These are phyloP conservation scores for Drosophila lowei DNA, from an alignment of 1,140 invertebrate species.

Conservation along the genomic window DNA sequence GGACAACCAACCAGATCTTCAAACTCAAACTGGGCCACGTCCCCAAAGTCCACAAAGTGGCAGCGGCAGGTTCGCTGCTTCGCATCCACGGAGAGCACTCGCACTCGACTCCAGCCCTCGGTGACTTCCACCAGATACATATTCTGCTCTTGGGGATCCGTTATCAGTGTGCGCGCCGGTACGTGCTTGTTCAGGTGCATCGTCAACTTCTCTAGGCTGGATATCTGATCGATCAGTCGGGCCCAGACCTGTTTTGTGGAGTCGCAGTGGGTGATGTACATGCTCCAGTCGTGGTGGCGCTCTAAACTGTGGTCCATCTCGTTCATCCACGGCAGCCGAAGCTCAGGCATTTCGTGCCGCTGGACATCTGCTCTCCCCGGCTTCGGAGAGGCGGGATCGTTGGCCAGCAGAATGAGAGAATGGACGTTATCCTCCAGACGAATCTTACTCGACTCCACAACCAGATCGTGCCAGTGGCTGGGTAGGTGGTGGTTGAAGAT, in stretches of 20 bases:
- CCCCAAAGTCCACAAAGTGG: slow-evolving; percentile 81
- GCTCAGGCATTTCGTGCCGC: slow-evolving; percentile 27
- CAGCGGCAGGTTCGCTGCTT: slow-evolving; percentile 55
- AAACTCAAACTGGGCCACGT: slow-evolving; percentile 57
- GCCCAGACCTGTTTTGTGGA: slow-evolving; percentile 77
- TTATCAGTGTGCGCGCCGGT: slow-evolving; percentile 25
- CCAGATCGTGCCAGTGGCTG: slow-evolving; percentile 64
- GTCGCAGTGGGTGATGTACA: slow-evolving; percentile 74
- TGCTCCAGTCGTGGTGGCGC: slow-evolving; percentile 61
- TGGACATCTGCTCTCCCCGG: not conserved
- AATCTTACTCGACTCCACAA: slow-evolving; percentile 57
- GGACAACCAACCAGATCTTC: slow-evolving; percentile 59
- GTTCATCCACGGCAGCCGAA: slow-evolving; percentile 45
- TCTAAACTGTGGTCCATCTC: not conserved
- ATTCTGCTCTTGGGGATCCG: slow-evolving; percentile 14
- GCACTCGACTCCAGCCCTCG: slow-evolving; percentile 79
- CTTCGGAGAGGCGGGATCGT: slow-evolving; percentile 12
- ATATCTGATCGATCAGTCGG: slow-evolving; percentile 71
- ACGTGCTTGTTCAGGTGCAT: slow-evolving; percentile 66
- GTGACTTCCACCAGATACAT: slow-evolving; percentile 70
- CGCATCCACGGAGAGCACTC: slow-evolving; percentile 56
- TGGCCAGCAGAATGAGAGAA: slow-evolving; percentile 68
- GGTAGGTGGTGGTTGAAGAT: slow-evolving; percentile 68
- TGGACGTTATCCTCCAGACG: slow-evolving; percentile 57
- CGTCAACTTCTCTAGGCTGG: slow-evolving; percentile 61